These are phyloP conservation scores for Steinernema scapterisci DNA, from an alignment of 2,888 invertebrate genomes.

Conservation along the genomic window DNA sequence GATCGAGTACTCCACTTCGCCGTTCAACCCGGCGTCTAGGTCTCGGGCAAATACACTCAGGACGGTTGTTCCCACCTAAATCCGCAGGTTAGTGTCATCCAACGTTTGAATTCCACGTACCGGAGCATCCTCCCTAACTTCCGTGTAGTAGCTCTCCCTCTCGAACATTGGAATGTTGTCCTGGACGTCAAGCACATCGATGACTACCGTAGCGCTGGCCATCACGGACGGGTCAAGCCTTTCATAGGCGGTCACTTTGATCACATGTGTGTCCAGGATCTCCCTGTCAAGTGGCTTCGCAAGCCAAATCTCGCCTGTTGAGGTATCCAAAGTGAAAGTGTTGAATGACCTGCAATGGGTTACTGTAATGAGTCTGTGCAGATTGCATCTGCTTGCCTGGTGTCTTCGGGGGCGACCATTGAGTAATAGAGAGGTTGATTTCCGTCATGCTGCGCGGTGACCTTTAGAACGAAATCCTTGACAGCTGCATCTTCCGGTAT, in stretches of 20 bases:
- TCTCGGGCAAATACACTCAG: constrained; percentile 77
- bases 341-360: constrained; percentile 46
- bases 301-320: constrained; percentile 59
- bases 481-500: constrained; percentile 57
- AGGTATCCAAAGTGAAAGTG: constrained; percentile 55
- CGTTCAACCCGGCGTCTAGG: constrained; percentile 86
- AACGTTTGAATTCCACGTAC: constrained; percentile 46
- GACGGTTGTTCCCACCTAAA: constrained; percentile 64
- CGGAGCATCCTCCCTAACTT: constrained; percentile 80
- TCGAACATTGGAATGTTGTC: constrained; percentile 93
- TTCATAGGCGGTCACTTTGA: constrained; percentile 65
- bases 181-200: constrained; percentile 84
- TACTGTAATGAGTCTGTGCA: no score
- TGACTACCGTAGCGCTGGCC: constrained; percentile 68
- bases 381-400: constrained; percentile 34
- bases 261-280: constrained; percentile 59
- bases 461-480: constrained; percentile 49
- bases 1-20: constrained; percentile 73
- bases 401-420: constrained; percentile 64
- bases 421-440: constrained; percentile 62
- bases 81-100: constrained; percentile 6
- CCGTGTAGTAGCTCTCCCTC: constrained; percentile 84
- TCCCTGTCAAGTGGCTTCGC: constrained; percentile 64
- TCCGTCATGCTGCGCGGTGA: constrained; percentile 56
- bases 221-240: constrained; percentile 59